phyloP scores from a whole-genome alignment of 2,113 vertebrate species.

The Chascanopsetta lugubris region DNA sequence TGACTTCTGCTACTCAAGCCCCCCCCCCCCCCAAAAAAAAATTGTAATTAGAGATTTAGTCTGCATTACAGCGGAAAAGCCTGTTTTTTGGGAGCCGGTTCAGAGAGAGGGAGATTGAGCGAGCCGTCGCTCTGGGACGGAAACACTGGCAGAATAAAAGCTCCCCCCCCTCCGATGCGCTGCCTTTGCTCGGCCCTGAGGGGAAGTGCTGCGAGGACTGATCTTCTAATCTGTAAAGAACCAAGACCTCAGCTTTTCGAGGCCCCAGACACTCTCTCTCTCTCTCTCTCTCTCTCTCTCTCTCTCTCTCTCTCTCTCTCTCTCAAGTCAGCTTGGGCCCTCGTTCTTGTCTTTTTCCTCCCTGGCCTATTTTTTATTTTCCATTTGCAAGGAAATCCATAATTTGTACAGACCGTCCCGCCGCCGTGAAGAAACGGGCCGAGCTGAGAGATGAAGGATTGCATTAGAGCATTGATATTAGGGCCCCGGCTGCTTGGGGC shows the following conservation, averaged over 20 bases:
- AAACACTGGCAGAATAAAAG: constrained; percentile 71
- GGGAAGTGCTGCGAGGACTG: constrained; percentile 64
- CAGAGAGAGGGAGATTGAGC: constrained; percentile 67
- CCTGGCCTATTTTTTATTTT: constrained; percentile 41
- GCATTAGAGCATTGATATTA: constrained; percentile 55
- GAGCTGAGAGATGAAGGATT: constrained; percentile 61
- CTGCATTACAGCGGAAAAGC: constrained; percentile 77
- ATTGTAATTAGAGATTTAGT: constrained; percentile 83
- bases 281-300: constrained; percentile 50
- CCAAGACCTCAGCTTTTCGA: constrained; percentile 69
- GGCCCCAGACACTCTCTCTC: constrained; percentile 44
- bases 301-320: constrained; percentile 51
- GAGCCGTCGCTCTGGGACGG: constrained; percentile 71
- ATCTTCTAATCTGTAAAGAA: constrained; percentile 80
- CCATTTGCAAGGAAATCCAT: constrained; percentile 65
- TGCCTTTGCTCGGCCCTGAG: constrained; percentile 62
- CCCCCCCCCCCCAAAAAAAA: too few relatives aligned
- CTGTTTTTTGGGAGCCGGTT: constrained; percentile 68
- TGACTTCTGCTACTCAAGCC: constrained; percentile 82
- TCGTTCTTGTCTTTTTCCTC: constrained; percentile 45
- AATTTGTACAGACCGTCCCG: constrained; percentile 41
- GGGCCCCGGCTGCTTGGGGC: constrained; percentile 40
- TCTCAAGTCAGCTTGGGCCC: constrained; percentile 42
- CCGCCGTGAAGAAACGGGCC: constrained; percentile 15
- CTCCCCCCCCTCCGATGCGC: constrained; percentile 49